Conservation (phyloP, 2,888 invertebrate genomes). For the Nebria brevicollis region DNA sequence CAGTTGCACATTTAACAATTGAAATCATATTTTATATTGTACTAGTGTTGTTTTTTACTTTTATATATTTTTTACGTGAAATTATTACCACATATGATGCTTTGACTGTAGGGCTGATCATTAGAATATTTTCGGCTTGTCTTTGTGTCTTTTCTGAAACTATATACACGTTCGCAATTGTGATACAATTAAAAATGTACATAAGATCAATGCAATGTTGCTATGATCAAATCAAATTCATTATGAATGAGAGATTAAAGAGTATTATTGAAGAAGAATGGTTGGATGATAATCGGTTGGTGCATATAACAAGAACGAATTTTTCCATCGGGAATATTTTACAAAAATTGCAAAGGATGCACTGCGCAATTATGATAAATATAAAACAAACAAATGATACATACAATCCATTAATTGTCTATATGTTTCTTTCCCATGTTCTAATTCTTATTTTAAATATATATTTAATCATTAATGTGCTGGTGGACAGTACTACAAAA, state of each 20-base stretch:
- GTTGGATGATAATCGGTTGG: slow-evolving; percentile 7
- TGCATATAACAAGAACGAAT: slow-evolving; percentile 11
- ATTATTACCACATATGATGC: background rate
- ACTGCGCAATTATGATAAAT: slow-evolving; percentile 25
- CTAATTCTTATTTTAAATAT: slow-evolving; percentile 35
- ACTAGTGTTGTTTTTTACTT: background rate
- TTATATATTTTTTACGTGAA: slow-evolving; percentile 9
- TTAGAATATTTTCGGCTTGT: slow-evolving; percentile 9
- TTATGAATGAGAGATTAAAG: slow-evolving; percentile 17
- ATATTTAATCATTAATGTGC: slow-evolving; percentile 15
- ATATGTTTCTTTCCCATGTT: slow-evolving; percentile 20
- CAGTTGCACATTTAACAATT: slow-evolving; percentile 11
- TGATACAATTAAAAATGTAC: slow-evolving; percentile 23
- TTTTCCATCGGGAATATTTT: slow-evolving; percentile 11
- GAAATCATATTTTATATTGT: slow-evolving; percentile 4
- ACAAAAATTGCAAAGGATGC: slow-evolving; percentile 32
- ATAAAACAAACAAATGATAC: slow-evolving; percentile 14
- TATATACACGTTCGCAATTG: slow-evolving; percentile 9
- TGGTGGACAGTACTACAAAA: slow-evolving; percentile 6
- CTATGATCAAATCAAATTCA: slow-evolving; percentile 26
- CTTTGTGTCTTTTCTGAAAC: slow-evolving; percentile 13
- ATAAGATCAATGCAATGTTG: slow-evolving; percentile 4
- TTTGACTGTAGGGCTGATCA: slow-evolving; percentile 24
- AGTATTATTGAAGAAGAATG: slow-evolving; percentile 14
- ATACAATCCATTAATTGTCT: slow-evolving; percentile 16